A percentile compares a stretch with the other conserved stretches of the same genome.
These are phyloP conservation scores for Crepidodera aurea DNA, from an alignment of 2,888 invertebrate species.

Conservation along the genomic window DNA sequence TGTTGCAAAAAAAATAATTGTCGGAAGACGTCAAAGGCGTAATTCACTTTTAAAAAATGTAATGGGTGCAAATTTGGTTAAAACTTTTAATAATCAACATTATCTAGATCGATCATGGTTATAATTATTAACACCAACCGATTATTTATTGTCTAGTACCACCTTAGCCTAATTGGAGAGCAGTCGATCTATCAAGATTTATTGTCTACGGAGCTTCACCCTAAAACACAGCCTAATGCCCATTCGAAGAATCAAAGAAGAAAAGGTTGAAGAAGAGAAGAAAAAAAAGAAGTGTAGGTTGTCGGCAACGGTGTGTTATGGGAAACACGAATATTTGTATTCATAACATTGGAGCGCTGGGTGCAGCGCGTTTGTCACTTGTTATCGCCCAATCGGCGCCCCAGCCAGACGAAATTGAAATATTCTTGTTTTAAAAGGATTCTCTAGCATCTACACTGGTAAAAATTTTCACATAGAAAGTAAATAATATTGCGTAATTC, in stretches of 20 bases:
- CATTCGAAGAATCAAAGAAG: neutral
- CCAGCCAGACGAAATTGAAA: constrained; percentile 55
- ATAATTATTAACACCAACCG: neutral
- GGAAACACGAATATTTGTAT: constrained; percentile 54
- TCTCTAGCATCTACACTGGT: neutral
- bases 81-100: too few relatives aligned
- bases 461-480: too few relatives aligned
- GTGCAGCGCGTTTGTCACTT: constrained; percentile 61
- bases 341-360: constrained; percentile 60
- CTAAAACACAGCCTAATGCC: neutral
- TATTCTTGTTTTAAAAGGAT: constrained; percentile 2
- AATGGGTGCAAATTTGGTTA: too few relatives aligned
- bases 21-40: too few relatives aligned
- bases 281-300: neutral
- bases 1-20: neutral
- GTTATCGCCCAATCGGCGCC: constrained; percentile 67
- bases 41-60: too few relatives aligned
- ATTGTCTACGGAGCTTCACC: neutral
- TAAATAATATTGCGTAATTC: too few relatives aligned
- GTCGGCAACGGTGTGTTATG: constrained; percentile 23
- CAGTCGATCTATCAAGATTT: neutral
- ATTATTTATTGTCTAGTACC: neutral
- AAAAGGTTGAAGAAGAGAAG: neutral
- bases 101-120: neutral
- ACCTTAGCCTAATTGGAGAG: neutral